Evolutionary conservation across 2,113 vertebrate genomes (phyloP).

Genomic region (Tautogolabrus adspersus): DNA sequence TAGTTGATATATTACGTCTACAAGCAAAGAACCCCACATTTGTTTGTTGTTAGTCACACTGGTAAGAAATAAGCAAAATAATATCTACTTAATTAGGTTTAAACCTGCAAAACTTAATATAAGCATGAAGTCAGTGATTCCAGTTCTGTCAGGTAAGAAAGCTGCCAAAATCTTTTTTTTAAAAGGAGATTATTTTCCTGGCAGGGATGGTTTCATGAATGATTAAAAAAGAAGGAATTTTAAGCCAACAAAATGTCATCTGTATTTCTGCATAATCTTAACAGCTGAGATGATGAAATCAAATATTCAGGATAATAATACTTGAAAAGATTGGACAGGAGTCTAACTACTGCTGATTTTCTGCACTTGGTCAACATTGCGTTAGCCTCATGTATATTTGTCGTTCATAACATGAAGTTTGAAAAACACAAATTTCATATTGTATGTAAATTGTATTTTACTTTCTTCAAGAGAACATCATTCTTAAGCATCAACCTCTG

Average conservation of each 20-base stretch:
- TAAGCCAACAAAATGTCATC: slow-evolving; percentile 26
- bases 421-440: too few relatives aligned
- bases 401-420: too few relatives aligned
- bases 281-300: slow-evolving; percentile 15
- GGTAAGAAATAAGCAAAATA: background rate
- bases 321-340: background rate
- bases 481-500: too few relatives aligned
- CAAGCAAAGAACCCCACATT: too few relatives aligned
- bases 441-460: too few relatives aligned
- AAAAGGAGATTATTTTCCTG: background rate
- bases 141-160: background rate
- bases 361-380: background rate
- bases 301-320: slow-evolving; percentile 9
- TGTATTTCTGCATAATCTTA: slow-evolving; percentile 18
- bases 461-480: too few relatives aligned
- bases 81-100: background rate
- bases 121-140: background rate
- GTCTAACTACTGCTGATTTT: background rate
- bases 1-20: too few relatives aligned
- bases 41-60: too few relatives aligned
- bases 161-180: background rate
- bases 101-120: background rate
- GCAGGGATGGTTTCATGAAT: slow-evolving; percentile 10
- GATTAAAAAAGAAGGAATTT: slow-evolving; percentile 25
- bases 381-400: background rate